phyloP scores from a whole-genome alignment of 2,797 vertebrate genomes.

The Amniataba percoides region DNA sequence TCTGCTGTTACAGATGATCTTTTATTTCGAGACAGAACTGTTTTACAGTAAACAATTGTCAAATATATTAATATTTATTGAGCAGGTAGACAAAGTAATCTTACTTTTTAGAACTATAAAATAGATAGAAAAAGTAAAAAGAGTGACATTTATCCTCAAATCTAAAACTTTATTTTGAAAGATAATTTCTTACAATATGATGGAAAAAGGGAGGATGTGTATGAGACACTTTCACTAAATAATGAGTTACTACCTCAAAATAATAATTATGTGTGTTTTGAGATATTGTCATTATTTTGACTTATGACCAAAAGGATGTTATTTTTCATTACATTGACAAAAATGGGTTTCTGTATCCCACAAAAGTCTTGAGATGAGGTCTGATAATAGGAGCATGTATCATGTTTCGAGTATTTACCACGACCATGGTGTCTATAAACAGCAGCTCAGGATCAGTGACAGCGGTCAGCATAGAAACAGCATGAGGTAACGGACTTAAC shows the following conservation, averaged over 20 bases:
- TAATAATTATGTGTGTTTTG: too few relatives aligned
- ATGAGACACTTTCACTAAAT: too few relatives aligned
- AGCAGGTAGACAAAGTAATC: accelerated
- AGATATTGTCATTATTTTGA: too few relatives aligned
- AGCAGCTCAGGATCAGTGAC: neutral
- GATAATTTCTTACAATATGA: too few relatives aligned
- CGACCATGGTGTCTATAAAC: neutral
- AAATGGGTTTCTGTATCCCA: too few relatives aligned
- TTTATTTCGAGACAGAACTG: neutral
- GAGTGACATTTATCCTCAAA: neutral
- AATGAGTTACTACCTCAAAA: too few relatives aligned
- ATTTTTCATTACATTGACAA: too few relatives aligned
- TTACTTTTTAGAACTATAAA: neutral
- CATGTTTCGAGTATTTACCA: neutral
- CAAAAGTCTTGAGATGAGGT: neutral
- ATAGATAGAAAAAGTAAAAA: neutral
- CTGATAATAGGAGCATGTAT: neutral
- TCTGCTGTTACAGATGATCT: accelerated
- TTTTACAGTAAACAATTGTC: neutral
- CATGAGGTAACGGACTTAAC: neutral
- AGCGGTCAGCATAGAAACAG: neutral
- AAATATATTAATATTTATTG: neutral
- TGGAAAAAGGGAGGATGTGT: too few relatives aligned
- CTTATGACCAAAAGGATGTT: too few relatives aligned
- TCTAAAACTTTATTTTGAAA: neutral